Base-by-base conservation (phyloP, 2,888 invertebrate genomes). In the Timema podura region DNA sequence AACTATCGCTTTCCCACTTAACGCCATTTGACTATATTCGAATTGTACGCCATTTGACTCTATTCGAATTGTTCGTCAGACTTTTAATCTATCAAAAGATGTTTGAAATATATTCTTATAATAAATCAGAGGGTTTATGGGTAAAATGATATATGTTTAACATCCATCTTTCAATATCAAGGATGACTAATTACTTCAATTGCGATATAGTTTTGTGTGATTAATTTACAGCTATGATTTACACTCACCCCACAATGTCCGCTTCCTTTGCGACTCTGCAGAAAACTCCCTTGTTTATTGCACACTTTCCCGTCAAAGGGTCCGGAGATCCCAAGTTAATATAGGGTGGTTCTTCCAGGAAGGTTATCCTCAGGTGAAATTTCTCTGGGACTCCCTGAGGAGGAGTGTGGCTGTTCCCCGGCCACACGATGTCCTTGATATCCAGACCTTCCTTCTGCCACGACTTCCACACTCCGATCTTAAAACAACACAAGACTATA, bases 391-490 rank as follows among this genome's bases (percentile, higher is more conserved):
- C 95, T 48, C 98, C 98, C 80, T 95, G 94, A 0, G 99, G 99
- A 9, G 98, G 98, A 47, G 94, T 95, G 79, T 96, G 95, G 70
- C 91, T 88, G 75, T 93, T 93, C 6, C 98, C 98, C 0, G 98
- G 98, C 99, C 99, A 99, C 15, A 97, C 95, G 75, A 99, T 97
- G 80, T 97, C 98, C 79, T 96, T 94, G 79, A 98, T 97, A 78
- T 95, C 92, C 64, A 99, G 85, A 65, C 91, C 91, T 78, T 93
- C 92, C 75, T 89, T 89, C 75, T 92, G 90, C 89, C 93, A 94
- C 0, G 94, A 94, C 77, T 95, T 93, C 95, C 96, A 96, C 9
- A 92, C 92, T 10, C 96, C 96, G 76, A 96, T 95, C 92, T 92
- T 30, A 30, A 30, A 30, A 30, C n/a, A n/a, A n/a, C 30, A 30